phyloP scores from a whole-genome alignment of 2,113 vertebrate species.

The Plecturocebus donacophilus region DNA sequence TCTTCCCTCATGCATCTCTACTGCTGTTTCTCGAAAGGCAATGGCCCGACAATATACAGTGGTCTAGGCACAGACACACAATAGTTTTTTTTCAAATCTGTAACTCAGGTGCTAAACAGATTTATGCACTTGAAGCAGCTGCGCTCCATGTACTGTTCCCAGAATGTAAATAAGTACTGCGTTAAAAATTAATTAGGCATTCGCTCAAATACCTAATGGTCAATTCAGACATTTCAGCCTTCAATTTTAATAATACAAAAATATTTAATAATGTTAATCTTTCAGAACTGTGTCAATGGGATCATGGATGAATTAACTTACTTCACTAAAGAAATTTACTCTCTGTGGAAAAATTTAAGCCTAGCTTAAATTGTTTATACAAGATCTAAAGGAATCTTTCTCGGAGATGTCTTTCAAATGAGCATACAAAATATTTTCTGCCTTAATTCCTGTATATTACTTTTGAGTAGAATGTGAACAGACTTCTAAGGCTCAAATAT shows the following conservation, averaged over 20 bases:
- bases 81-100: not conserved
- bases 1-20: not conserved
- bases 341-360: not conserved
- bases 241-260: slow-evolving; percentile 28
- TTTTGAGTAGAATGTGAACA: not conserved
- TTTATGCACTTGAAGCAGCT: not conserved
- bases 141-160: not conserved
- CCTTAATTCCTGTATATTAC: not conserved
- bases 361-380: not conserved
- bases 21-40: not conserved
- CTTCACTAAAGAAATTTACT: not conserved
- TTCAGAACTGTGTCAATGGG: not conserved
- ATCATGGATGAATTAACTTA: not conserved
- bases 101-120: not conserved
- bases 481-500: slow-evolving; percentile 42
- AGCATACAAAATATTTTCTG: not conserved
- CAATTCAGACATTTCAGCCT: not conserved
- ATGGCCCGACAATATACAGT: not conserved
- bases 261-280: not conserved
- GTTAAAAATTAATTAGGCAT: slow-evolving; percentile 48
- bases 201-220: not conserved
- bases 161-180: not conserved
- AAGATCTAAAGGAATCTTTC: not conserved
- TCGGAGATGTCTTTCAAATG: not conserved
- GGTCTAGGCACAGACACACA: not conserved